phyloP scores from a whole-genome alignment of 2,113 vertebrate genomes.

The Leucoraja erinaceus region DNA sequence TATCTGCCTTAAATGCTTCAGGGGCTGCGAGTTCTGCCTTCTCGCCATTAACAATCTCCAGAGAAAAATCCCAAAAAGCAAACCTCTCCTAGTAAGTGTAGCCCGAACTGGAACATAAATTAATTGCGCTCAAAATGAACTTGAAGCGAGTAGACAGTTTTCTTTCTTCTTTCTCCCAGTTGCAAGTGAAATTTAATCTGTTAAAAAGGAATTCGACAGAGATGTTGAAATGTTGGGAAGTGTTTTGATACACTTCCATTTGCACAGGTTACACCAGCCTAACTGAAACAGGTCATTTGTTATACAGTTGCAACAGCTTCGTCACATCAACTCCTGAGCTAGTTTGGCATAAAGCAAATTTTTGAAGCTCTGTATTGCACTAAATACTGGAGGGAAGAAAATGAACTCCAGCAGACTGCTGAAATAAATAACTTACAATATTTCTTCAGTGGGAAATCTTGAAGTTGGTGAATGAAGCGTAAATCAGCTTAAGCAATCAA shows the following conservation, averaged over 20 bases:
- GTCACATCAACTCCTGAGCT: not conserved
- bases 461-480: not conserved
- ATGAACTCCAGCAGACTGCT: not conserved
- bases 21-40: not conserved
- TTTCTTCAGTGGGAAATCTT: not conserved
- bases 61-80: not conserved
- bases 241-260: conserved; percentile 5
- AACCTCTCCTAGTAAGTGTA: not conserved
- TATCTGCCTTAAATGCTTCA: not conserved
- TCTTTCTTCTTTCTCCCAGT: not conserved
- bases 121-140: not conserved
- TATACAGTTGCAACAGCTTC: not conserved
- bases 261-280: not conserved
- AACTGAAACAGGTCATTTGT: conserved; percentile 19
- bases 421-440: conserved; percentile 13
- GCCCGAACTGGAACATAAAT: not conserved
- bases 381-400: not conserved
- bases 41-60: not conserved
- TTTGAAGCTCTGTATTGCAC: not conserved
- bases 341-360: not conserved
- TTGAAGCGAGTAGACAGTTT: no score
- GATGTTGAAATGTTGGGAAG: conserved; percentile 9
- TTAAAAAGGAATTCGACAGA: not conserved
- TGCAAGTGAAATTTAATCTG: conserved; percentile 13
- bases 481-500: not conserved